These are phyloP conservation scores for Heliornis fulica DNA, from an alignment of 2,113 vertebrate genomes.

Conservation along the genomic window DNA sequence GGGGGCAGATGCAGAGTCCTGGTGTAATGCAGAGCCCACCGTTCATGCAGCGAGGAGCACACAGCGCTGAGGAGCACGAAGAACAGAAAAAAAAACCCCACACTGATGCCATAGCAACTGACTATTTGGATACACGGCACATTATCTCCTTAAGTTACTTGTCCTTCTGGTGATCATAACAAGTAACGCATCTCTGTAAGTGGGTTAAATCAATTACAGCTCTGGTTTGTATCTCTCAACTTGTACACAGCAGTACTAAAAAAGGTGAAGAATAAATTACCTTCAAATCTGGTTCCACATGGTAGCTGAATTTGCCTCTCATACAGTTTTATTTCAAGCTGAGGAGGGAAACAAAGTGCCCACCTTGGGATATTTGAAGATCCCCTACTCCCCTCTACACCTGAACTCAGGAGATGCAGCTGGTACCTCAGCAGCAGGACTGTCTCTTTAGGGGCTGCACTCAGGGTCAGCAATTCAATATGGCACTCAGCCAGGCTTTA, in stretches of 20 bases:
- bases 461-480: background rate
- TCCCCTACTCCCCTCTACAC: rapidly evolving
- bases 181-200: background rate
- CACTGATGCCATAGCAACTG: background rate
- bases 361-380: background rate
- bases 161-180: background rate
- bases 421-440: background rate
- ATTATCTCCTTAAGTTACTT: background rate
- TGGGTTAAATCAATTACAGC: background rate
- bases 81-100: background rate
- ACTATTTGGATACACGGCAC: background rate
- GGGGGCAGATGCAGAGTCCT: constrained; percentile 86
- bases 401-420: too few relatives aligned
- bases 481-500: background rate
- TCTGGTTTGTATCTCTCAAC: background rate
- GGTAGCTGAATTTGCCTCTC: background rate
- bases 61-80: constrained; percentile 73
- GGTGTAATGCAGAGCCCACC: constrained; percentile 87
- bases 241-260: background rate
- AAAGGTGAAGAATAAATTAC: background rate
- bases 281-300: background rate
- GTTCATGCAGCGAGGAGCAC: constrained; percentile 82
- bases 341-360: background rate
- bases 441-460: background rate
- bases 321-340: background rate